Evolutionary conservation across 2,113 vertebrate species (phyloP), one percentile per base, ranked within the genome.

Genomic region (Sinocyclocheilus anophthalmus): DNA sequence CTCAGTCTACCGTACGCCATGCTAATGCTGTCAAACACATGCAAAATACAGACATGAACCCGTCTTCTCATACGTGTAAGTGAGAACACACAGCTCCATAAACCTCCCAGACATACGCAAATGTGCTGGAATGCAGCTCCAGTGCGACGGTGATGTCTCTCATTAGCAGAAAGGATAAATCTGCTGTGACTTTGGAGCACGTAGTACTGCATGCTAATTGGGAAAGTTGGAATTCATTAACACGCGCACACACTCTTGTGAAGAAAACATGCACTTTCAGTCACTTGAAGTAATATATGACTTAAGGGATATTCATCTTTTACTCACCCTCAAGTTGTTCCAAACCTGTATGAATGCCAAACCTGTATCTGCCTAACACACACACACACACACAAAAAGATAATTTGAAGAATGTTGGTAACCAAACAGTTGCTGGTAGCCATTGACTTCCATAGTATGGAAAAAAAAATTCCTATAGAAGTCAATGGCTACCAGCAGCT

Each of bases 141-240:
- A 63, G 48, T 87, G 83, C 85, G 84, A 86, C 90, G 20, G 91
- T 30, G 81, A 83, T 93, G 92, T 93, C 92, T 94, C 90, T 93
- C 89, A 93, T 94, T 93, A 94, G 90, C 85, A 50, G 24, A 83
- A 89, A 76, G 89, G 90, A 90, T 93, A 92, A 92, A 94, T 93
- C 91, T 91, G 37, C 77, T 85, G 33, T 90, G 89, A 88, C 50
- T 48, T 39, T 87, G 81, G 86, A 76, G 61, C 14, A 9, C 59
- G 6, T 67, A 33, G 50, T 78, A 45, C 24, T 83, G 61, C 73
- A 77, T 67, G 18, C 81, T 78, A 22, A 50, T 33, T 48, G 20
- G 22, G 61, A n/a, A 37, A 12, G 24, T 57, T 80, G 37, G 78
- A 45, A 63, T 18, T 63, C 57, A 80, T 80, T 80, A 63, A 14